Percentiles rank a stretch among this genome's conserved stretches.
Conservation (phyloP, 2,888 invertebrate species). For the Xylocampa areola region DNA sequence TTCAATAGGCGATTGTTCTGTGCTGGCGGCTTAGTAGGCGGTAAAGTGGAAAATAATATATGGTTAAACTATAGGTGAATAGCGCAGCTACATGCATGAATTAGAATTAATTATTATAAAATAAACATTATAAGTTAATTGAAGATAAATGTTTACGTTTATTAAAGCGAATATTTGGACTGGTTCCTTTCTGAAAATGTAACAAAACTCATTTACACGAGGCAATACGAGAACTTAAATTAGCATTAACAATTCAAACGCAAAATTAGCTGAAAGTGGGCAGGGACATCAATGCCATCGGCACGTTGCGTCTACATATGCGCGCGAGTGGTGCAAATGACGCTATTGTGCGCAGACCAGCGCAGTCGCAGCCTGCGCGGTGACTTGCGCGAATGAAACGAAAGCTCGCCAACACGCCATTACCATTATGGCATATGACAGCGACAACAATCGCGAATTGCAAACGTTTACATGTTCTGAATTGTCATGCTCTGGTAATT, state of each 20-base stretch:
- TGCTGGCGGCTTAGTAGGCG: conserved; percentile 35
- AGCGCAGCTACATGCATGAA: too few species aligned
- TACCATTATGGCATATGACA: conserved; percentile 58
- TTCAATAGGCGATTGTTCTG: conserved; percentile 67
- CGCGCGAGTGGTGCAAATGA: conserved; percentile 55
- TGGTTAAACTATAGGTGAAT: conserved; percentile 13
- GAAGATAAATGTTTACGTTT: too few species aligned
- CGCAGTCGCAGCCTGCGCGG: conserved; percentile 47
- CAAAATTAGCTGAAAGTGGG: conserved; percentile 27
- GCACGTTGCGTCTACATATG: conserved; percentile 41
- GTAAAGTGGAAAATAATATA: conserved; percentile 40
- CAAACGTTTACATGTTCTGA: conserved; percentile 38
- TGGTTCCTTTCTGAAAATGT: background rate
- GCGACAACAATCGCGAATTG: conserved; percentile 54
- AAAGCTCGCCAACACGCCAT: conserved; percentile 49
- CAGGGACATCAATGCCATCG: conserved; percentile 39
- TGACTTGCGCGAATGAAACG: conserved; percentile 58
- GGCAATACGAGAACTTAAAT: conserved; percentile 8
- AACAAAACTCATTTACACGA: background rate
- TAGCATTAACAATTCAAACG: conserved; percentile 30
- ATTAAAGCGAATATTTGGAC: too few species aligned
- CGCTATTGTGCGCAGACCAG: conserved; percentile 57
- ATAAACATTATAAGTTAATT: too few species aligned
- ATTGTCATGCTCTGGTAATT: conserved; percentile 48
- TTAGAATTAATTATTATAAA: too few species aligned